A percentile compares a stretch with the other conserved stretches of the same genome.
These are phyloP conservation scores for Neotragus moschatus DNA, from an alignment of 2,113 vertebrate species.

Conservation along the genomic window DNA sequence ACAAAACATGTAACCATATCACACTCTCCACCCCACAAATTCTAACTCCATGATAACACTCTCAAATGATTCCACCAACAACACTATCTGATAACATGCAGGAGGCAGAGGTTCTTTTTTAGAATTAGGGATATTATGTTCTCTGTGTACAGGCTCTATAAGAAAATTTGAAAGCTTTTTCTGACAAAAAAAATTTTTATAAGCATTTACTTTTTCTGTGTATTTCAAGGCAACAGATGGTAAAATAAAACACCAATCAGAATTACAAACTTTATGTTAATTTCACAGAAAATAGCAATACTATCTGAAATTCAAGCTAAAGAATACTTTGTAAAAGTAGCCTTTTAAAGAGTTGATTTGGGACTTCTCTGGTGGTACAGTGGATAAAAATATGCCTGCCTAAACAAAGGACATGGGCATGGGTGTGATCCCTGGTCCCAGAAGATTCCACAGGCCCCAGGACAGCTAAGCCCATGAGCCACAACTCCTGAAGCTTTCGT, in stretches of 20 bases:
- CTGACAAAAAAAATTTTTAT: neutral
- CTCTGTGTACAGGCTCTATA: neutral
- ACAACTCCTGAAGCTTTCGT: neutral
- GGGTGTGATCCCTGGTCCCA: neutral
- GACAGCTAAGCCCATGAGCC: neutral
- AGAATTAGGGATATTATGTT: neutral
- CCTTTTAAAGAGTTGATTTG: neutral
- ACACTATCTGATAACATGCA: neutral
- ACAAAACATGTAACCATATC: neutral
- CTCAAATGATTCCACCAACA: neutral
- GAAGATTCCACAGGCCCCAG: neutral
- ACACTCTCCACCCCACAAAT: neutral
- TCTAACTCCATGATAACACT: neutral
- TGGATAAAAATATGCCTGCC: neutral
- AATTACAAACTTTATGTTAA: neutral
- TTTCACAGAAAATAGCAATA: neutral
- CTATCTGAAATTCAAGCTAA: neutral
- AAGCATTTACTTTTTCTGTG: neutral
- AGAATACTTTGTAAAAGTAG: neutral
- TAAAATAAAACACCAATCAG: neutral
- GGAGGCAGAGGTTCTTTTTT: neutral
- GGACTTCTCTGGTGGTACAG: neutral
- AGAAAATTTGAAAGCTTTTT: neutral
- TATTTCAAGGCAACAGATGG: neutral
- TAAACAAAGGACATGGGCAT: neutral